Base-by-base conservation (phyloP, 1,140 invertebrate species). In the Drosophila aff. region DNA sequence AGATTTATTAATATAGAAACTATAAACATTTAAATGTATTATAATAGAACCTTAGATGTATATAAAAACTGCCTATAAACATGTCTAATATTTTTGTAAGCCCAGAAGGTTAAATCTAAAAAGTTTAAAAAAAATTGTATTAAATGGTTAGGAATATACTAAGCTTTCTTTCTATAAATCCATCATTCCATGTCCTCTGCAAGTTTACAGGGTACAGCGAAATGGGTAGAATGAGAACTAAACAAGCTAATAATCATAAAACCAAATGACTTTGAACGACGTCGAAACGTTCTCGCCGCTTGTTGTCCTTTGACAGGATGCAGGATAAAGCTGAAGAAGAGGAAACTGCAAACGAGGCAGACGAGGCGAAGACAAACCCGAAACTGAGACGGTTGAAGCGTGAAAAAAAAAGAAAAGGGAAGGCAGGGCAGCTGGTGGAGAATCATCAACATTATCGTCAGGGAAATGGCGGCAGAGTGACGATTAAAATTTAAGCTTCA, bases 231-330 rank as follows among this genome's bases (percentile, higher is more conserved):
- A 68, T 47, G 64, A 71, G 85, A 90, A 90, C 85, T 91, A 90
- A 91, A 90, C 91, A 92, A 91, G 91, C 91, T 91, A 92, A 92
- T 92, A 92, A 92, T 92, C 91, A 92, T 92, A 92, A 92, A 92
- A 92, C 64, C 87, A 91, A 92, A 92, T 92, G 91, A 92, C 87
- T 91, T 92, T 91, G 91, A 92, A 92, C 91, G 91, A 81, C 72
- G 82, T 77, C 82, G 72, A 55, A 69, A 61, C 62, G 83, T 55
- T 60, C 76, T 65, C 63, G 58, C 59, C 40, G 49, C 69, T 64
- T 11, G 60, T 76, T 64, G 75, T 79, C 73, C 65, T 77, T 53
- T 60, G 64, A 63, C 60, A 58, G 78, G 69, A 67, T 80, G 69
- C 77, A 68, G 62, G 60, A 52, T 55, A 47, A 53, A 47, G 62